Evolutionary conservation across 2,888 invertebrate species (phyloP), one percentile per base, ranked within the genome.

Genomic region (Melinaea marsaeus): DNA sequence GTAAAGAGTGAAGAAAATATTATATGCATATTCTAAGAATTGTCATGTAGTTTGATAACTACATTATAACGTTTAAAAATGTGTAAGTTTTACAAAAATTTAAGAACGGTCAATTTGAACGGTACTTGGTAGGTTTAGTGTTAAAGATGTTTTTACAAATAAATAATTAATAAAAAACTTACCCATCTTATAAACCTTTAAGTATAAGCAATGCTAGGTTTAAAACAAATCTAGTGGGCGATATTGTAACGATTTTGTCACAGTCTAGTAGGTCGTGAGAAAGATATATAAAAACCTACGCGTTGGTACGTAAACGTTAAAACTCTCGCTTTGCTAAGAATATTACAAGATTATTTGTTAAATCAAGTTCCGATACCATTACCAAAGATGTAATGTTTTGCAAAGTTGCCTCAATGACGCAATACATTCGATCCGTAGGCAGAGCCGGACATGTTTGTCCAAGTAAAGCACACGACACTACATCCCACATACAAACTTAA

Each of bases 391-490:
- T 63, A 66, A 66, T 58, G 60, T 62, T 68, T 64, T 60, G 58
- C 46, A 68, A 77, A 80, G 79, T 75, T 72, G 75, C 76, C 75
- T 70, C 69, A 78, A 73, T 88, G 87, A 89, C 87, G 89, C 73
- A 88, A 89, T 85, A 78, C 77, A 71, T 69, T 73, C 72, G 75
- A 78, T 72, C 73, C 83, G 86, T 86, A 84, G 86, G 85, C 80
- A 71, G 83, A 85, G 82, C 83, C 85, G 87, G 84, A 87, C 83
- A 81, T 84, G 78, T 79, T 78, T 79, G 75, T 77, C 78, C 78
- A 79, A 79, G 76, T 78, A 79, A 76, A 88, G 88, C 89, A 80
- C 89, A 90, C 89, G 88, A 87, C 88, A 86, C 89, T 80, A 71
- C 84, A 85, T 83, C 85, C 87, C 84, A 88, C 84, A 85, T 84